Base-by-base conservation (phyloP, 2,888 invertebrate genomes). In the Glyphotaelius pellucidus region DNA sequence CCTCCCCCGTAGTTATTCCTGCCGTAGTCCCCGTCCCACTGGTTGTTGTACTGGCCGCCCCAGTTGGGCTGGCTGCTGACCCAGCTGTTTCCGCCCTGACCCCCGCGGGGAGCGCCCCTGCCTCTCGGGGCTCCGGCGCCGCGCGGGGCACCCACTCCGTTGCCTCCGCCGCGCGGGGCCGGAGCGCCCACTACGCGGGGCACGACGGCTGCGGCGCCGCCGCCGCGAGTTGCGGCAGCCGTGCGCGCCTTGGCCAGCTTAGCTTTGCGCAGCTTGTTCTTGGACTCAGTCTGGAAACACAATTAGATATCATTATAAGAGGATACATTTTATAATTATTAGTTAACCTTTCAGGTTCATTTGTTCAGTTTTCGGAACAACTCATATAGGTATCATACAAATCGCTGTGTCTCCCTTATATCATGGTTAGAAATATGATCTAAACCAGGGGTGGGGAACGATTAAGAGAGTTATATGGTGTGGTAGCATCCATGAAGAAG, bases 251-350 rank as follows among this genome's bases (percentile, higher is more conserved):
- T 87, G 19, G 85, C 85, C 11, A 80, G 31, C 91, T 81, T 91
- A 35, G 42, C 80, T 38, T 87, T 91, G 35, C 87, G 38, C 32
- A 47, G 52, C 91, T 80, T 88, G 81, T 47, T 91, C 35, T 91
- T 91, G 35, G 91, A 88, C n/a, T 87, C 91, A 25, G 31, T 87
- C 91, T 91, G 52, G 42, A 90, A 84, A 52, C n/a, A 5, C 5
- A 32, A 90, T 15, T 52, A 31, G 4, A 52, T 3, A 85, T 85
- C 2, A n/a, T 42, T 9, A 12, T 42, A 42, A 14, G 0, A 42
- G 12, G 42, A 42, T 35, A 35, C 35, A 35, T 35, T 35, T 35
- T 35, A 5, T 35, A 35, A n/a, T 35, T 3, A 35, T 35, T 35
- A 35, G 38, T 38, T 38, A 38, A 38, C 38, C 38, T 35, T 3